These are phyloP conservation scores for Seriola quinqueradiata DNA, from an alignment of 2,113 vertebrate species.

Conservation along the genomic window DNA sequence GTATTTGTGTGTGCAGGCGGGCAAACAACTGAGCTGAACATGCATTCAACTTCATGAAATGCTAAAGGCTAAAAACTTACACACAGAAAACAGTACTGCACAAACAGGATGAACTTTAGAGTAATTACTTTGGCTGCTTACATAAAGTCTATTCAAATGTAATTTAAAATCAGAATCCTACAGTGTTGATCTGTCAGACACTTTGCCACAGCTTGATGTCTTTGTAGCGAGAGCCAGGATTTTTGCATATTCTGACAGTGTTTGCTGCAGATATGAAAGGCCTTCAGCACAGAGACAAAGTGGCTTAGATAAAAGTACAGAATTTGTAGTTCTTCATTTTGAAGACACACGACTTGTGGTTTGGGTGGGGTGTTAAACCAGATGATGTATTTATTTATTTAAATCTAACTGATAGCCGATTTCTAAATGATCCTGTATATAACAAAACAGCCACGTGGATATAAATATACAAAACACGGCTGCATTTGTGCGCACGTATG, in stretches of 20 bases:
- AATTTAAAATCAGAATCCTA: neutral
- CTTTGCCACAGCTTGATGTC: neutral
- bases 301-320: neutral
- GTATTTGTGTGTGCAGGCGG: neutral
- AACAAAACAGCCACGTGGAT: neutral
- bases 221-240: neutral
- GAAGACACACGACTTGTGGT: neutral
- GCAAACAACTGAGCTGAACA: too few relatives aligned
- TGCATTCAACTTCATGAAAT: neutral
- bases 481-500: neutral
- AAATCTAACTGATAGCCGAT: neutral
- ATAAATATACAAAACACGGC: neutral
- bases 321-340: neutral
- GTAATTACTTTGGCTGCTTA: neutral
- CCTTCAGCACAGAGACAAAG: neutral
- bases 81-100: neutral
- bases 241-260: neutral
- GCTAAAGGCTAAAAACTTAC: neutral
- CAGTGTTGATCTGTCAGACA: neutral
- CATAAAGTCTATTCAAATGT: neutral
- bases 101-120: neutral
- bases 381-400: neutral
- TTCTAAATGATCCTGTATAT: neutral
- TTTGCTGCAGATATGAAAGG: neutral
- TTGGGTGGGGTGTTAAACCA: neutral